Evolutionary conservation across 2,888 invertebrate species (phyloP).

Genomic region (Scaptomyza reducta): DNA sequence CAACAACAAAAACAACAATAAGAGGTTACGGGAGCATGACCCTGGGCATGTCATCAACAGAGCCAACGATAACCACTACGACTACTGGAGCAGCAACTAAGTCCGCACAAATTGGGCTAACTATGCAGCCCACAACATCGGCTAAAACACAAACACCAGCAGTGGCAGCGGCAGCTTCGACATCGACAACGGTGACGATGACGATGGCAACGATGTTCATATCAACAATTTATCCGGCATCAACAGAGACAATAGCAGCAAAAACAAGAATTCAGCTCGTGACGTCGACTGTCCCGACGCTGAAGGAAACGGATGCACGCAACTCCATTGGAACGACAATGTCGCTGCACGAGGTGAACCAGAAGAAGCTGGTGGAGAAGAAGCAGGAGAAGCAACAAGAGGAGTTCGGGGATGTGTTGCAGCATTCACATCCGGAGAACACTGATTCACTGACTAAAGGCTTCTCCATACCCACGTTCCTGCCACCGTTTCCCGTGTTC

Average conservation of each 20-base stretch:
- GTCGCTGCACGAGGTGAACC: slow-evolving; percentile 5
- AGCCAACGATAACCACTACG: slow-evolving; percentile 42
- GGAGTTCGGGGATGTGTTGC: slow-evolving; percentile 24
- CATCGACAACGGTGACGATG: slow-evolving; percentile 10
- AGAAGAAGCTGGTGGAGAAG: neutral
- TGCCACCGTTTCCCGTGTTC: slow-evolving; percentile 81
- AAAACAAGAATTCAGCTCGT: neutral
- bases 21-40: slow-evolving; percentile 37
- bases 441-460: slow-evolving; percentile 81
- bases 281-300: slow-evolving; percentile 7
- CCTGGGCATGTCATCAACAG: slow-evolving; percentile 66
- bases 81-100: slow-evolving; percentile 38
- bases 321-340: slow-evolving; percentile 66
- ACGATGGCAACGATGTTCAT: slow-evolving; percentile 54
- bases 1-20: slow-evolving; percentile 25
- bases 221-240: slow-evolving; percentile 69
- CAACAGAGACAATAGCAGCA: slow-evolving; percentile 29
- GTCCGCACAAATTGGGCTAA: slow-evolving; percentile 74
- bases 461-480: slow-evolving; percentile 81
- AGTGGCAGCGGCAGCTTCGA: slow-evolving; percentile 7
- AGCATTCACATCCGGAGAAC: slow-evolving; percentile 59
- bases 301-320: slow-evolving; percentile 67
- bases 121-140: slow-evolving; percentile 46
- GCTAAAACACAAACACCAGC: slow-evolving; percentile 40
- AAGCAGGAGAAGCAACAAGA: neutral